Percentiles rank a stretch among this genome's conserved stretches.
These are phyloP conservation scores for Papilio aristodemus DNA, from an alignment of 1,140 invertebrate genomes.

Conservation along the genomic window DNA sequence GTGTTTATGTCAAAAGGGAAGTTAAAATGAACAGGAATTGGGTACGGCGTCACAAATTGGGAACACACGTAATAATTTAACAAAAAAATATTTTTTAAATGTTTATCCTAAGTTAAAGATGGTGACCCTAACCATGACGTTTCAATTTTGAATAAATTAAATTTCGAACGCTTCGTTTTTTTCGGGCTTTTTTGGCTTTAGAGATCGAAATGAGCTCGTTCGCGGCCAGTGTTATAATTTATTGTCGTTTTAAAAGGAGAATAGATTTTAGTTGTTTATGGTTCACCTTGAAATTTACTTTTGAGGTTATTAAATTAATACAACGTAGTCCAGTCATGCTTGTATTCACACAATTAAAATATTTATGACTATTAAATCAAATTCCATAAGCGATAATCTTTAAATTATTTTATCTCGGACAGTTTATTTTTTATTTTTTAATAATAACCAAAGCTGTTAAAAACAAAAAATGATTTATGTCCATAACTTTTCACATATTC, in stretches of 20 bases:
- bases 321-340: constrained; percentile 29
- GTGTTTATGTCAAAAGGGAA: no score
- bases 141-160: constrained; percentile 81
- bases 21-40: no score
- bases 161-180: constrained; percentile 80
- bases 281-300: constrained; percentile 45
- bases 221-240: constrained; percentile 72
- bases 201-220: constrained; percentile 61
- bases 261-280: constrained; percentile 60
- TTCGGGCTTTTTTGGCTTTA: constrained; percentile 62
- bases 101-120: background rate
- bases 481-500: background rate
- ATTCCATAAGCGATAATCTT: constrained; percentile 15
- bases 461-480: constrained; percentile 13
- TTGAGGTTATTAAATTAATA: constrained; percentile 38
- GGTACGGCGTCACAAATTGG: no score
- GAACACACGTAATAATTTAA: no score
- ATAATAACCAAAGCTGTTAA: background rate
- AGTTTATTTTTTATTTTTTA: constrained; percentile 7
- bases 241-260: constrained; percentile 68
- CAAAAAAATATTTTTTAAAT: background rate
- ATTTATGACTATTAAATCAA: constrained; percentile 33
- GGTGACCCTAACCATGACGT: constrained; percentile 63
- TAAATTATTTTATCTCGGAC: constrained; percentile 11
- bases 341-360: constrained; percentile 30